Evolutionary conservation across 2,113 vertebrate genomes (phyloP).

Genomic region (Sceloporus undulatus): DNA sequence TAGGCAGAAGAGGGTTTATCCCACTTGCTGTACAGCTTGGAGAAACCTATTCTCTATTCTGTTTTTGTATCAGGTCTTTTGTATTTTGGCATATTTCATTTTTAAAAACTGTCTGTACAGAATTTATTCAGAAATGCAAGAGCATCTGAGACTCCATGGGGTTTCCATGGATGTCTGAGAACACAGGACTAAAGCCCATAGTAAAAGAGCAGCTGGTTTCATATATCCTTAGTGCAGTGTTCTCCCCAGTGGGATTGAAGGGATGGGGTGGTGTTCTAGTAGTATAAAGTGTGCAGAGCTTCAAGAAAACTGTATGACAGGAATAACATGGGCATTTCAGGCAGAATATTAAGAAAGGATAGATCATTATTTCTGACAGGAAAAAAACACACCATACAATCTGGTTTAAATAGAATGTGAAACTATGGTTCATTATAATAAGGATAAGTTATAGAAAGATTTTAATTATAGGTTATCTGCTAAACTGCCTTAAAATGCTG

Average conservation of each 20-base stretch:
- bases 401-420: neutral
- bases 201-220: neutral
- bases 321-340: neutral
- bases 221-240: neutral
- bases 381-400: neutral
- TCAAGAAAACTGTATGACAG: too few relatives aligned
- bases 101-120: neutral
- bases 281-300: neutral
- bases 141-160: neutral
- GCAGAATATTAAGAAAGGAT: neutral
- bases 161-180: neutral
- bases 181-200: neutral
- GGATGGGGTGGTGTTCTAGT: neutral
- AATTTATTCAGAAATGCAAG: neutral
- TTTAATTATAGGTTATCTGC: too few relatives aligned
- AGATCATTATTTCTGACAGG: neutral
- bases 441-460: too few relatives aligned
- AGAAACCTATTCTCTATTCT: neutral
- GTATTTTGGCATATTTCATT: neutral
- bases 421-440: neutral
- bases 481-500: too few relatives aligned
- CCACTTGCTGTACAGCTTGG: neutral
- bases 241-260: neutral
- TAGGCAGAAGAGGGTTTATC: neutral
- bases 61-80: neutral